These are phyloP conservation scores for Drosophila austrosaltans DNA, from an alignment of 2,888 invertebrate species.

Conservation along the genomic window DNA sequence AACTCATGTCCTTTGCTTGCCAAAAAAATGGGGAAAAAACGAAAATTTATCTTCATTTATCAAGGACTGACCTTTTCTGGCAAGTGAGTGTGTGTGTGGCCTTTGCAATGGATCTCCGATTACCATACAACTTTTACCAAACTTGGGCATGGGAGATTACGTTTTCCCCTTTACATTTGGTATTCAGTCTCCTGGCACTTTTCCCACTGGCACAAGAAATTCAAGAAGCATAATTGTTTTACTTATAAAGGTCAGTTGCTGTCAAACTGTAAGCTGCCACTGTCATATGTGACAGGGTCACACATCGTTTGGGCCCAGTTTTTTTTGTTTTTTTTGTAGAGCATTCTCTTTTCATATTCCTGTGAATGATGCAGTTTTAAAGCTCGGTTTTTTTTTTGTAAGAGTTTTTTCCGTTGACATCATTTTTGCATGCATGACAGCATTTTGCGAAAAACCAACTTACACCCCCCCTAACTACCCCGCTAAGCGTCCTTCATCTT, in stretches of 20 bases:
- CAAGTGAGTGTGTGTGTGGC: not conserved
- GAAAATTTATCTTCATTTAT: conserved; percentile 7
- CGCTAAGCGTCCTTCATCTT: not conserved
- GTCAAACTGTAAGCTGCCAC: not conserved
- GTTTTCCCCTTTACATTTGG: not conserved
- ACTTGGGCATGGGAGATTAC: not conserved
- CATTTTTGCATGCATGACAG: conserved; percentile 54
- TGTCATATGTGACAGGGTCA: conserved; percentile 12
- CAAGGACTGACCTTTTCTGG: not conserved
- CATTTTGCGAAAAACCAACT: conserved; percentile 21
- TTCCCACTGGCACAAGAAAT: not conserved
- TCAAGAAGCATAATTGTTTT: not conserved
- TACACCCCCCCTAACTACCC: not conserved
- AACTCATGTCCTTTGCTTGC: not conserved
- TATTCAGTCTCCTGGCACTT: not conserved
- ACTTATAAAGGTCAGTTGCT: not conserved
- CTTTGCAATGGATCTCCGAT: conserved; percentile 1
- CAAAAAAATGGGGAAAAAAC: not conserved
- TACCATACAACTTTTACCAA: conserved; percentile 1
- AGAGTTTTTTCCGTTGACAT: conserved; percentile 48
- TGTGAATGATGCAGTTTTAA: conserved; percentile 29
- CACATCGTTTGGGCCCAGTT: not conserved
- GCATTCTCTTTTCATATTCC: too few species aligned
- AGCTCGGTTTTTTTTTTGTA: not conserved
- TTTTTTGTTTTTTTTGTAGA: conserved; percentile 3